A percentile compares a stretch with the other conserved stretches of the same genome.
These are phyloP conservation scores for Celastrina argiolus DNA, from an alignment of 2,888 invertebrate species.

Conservation along the genomic window DNA sequence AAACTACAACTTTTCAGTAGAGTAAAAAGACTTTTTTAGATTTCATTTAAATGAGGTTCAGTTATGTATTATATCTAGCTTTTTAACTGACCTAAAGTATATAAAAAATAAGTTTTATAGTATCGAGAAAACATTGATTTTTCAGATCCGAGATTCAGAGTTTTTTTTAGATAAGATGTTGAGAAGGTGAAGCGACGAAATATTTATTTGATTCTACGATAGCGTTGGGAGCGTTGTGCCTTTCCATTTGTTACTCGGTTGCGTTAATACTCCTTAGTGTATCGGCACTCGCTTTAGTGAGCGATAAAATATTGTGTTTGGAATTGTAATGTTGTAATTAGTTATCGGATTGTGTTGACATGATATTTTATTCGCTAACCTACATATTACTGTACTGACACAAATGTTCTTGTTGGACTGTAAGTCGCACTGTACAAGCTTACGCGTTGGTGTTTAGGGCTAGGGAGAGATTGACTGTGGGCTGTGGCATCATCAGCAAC, in stretches of 20 bases:
- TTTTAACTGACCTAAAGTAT: no score
- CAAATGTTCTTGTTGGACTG: constrained; percentile 8
- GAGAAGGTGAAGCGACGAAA: no score
- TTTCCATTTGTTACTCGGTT: constrained; percentile 22
- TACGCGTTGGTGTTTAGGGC: constrained; percentile 14
- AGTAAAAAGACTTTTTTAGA: no score
- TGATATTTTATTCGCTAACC: constrained; percentile 9
- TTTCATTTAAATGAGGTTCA: no score
- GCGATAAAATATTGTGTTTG: constrained; percentile 19
- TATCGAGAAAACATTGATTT: no score
- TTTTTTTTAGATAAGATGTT: no score
- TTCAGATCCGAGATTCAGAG: no score
- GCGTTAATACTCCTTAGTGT: constrained; percentile 22
- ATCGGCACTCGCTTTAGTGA: constrained; percentile 20
- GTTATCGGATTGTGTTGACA: constrained; percentile 9
- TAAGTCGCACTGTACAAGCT: constrained; percentile 10
- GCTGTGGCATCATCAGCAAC: no score
- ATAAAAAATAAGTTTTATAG: no score
- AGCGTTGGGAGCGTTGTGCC: constrained; percentile 23
- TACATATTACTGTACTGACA: constrained; percentile 19
- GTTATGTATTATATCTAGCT: no score
- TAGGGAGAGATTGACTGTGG: background rate
- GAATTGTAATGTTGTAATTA: constrained; percentile 8
- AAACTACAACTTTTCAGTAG: no score
- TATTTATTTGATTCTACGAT: constrained; percentile 12